These are phyloP conservation scores for Phymatocera aterrima DNA, from an alignment of 2,888 invertebrate genomes.

Conservation along the genomic window DNA sequence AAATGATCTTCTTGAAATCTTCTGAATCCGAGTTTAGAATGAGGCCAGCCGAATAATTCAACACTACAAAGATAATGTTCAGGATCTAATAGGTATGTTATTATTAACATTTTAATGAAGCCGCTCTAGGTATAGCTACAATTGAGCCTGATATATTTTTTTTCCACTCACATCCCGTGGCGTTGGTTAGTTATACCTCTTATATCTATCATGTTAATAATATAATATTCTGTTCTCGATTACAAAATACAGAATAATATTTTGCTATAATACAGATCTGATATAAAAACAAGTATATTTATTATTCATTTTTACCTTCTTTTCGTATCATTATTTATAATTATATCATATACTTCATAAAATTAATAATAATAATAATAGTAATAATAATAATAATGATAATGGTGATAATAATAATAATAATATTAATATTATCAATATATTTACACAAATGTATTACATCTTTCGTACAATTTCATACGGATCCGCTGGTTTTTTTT, in stretches of 20 bases:
- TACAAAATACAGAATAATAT: conserved; percentile 74
- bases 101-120: conserved; percentile 36
- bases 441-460: conserved; percentile 71
- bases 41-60: conserved; percentile 24
- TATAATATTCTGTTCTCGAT: conserved; percentile 59
- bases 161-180: conserved; percentile 29
- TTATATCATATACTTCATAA: too few species aligned
- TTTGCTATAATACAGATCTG: conserved; percentile 73
- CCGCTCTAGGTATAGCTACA: conserved; percentile 43
- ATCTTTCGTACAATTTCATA: conserved; percentile 47
- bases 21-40: not conserved
- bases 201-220: too few species aligned
- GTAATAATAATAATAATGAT: conserved; percentile 63
- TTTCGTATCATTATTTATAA: conserved; percentile 66
- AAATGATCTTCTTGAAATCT: too few species aligned
- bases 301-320: conserved; percentile 67
- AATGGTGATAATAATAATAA: conserved; percentile 52
- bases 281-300: conserved; percentile 74
- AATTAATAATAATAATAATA: conserved; percentile 52
- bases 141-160: conserved; percentile 40
- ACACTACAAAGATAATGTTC: conserved; percentile 19
- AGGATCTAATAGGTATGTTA: too few species aligned
- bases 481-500: conserved; percentile 48
- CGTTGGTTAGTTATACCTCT: too few species aligned
- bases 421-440: conserved; percentile 63